These are phyloP conservation scores for Vulpes vulpes DNA, from an alignment of 2,113 vertebrate species.

Conservation along the genomic window DNA sequence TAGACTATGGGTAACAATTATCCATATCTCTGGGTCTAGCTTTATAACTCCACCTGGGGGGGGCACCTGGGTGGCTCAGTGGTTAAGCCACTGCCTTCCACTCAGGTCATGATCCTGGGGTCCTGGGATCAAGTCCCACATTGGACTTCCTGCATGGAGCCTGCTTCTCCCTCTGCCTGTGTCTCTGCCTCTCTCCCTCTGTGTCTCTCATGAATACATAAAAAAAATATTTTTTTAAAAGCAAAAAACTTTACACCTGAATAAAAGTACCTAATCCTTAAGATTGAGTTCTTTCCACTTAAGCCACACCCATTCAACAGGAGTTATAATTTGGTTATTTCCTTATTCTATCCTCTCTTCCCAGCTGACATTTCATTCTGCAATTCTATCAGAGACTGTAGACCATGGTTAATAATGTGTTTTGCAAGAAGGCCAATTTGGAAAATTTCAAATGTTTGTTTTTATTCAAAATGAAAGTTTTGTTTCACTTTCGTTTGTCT, in stretches of 20 bases:
- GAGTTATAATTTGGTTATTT: constrained; percentile 10
- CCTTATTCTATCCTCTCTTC: not conserved
- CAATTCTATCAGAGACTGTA: not conserved
- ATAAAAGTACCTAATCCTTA: not conserved
- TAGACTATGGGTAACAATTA: not conserved
- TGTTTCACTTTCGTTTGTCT: not conserved
- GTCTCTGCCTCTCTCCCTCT: too few relatives aligned
- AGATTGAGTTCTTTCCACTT: not conserved
- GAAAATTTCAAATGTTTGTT: not conserved
- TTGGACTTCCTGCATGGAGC: too few relatives aligned
- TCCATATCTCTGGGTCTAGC: not conserved
- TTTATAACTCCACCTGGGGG: not conserved
- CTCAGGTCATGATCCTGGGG: too few relatives aligned
- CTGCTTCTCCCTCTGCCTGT: too few relatives aligned
- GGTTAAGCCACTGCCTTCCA: too few relatives aligned
- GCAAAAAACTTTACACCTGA: not conserved
- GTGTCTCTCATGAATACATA: too few relatives aligned
- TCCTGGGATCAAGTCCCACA: too few relatives aligned
- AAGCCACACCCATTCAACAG: not conserved
- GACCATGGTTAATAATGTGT: not conserved
- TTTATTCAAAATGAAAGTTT: constrained; percentile 41
- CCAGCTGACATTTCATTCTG: constrained; percentile 6
- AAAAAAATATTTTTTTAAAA: too few relatives aligned
- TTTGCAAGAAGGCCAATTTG: not conserved
- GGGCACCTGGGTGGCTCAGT: too few relatives aligned